Base-by-base conservation (phyloP, 2,888 invertebrate species). In the Notodonta ziczac region DNA sequence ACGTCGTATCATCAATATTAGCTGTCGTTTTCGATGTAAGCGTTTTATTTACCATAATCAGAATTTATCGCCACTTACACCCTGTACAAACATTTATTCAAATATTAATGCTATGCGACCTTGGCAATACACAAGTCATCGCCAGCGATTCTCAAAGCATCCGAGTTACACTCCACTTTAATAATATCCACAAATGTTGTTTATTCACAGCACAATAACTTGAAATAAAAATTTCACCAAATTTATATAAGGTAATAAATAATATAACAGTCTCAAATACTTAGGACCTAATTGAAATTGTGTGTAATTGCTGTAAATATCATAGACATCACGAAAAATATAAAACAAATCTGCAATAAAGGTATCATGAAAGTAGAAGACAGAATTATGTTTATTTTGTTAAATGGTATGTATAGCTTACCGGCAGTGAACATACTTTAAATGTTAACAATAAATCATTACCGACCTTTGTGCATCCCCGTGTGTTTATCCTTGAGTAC, bases 401-500 rank as follows among this genome's bases (percentile, higher is more conserved):
- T 9, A 42, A 1, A 42, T 1, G 9, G 10, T 1, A 42, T 42
- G 13, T 32, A 35, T 5, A 3, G 8, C 16, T 52, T 32, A 52
- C 32, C 24, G 51, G 10, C n/a, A 5, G 12, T 32, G 52, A 52
- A 32, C 1, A 10, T 13, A 32, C 12, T 52, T 52, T 32, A 13
- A 66, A 63, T 35, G 59, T 62, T 54, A 53, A 64, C 56, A 39
- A 72, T 76, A 80, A 81, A 81, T 78, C 66, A 74, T 70, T 60
- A 83, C 94, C 87, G 85, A 97, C 98, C 98, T 96, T 98, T 98
- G 90, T 98, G 98, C 96, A 98, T 97, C 71, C 98, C 98, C 63
- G 98, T 98, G 94, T 97, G 97, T 86, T 98, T 97, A 90, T 98
- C 98, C 94, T 98, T 98, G 77, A 98, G 96, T 64, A 98, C 97